Conservation (phyloP, 2,888 invertebrate genomes). For the Syritta pipiens region DNA sequence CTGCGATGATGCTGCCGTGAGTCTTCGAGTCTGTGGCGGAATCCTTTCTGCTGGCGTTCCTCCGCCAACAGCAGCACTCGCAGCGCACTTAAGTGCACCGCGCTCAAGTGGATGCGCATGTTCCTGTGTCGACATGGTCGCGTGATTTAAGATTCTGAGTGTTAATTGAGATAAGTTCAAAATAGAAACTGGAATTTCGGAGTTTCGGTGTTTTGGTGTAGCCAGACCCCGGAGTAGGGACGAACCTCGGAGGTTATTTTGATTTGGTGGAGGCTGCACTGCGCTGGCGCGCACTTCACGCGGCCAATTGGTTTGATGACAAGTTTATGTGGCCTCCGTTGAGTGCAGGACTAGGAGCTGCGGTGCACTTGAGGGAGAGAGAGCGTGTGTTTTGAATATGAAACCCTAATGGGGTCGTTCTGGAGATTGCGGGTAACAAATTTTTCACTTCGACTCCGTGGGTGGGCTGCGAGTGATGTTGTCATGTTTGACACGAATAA, state of each 20-base stretch:
- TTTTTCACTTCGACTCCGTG: conserved; percentile 47
- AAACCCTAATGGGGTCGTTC: conserved; percentile 48
- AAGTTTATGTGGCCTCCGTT: conserved; percentile 61
- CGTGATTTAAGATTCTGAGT: conserved; percentile 71
- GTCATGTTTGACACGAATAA: conserved; percentile 60
- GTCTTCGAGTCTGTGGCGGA: conserved; percentile 23
- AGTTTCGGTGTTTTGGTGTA: conserved; percentile 24
- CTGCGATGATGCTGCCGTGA: conserved; percentile 26
- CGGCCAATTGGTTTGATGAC: conserved; percentile 66
- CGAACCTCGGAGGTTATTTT: conserved; percentile 34
- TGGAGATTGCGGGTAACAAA: conserved; percentile 56
- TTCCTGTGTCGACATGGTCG: conserved; percentile 69
- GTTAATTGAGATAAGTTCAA: conserved; percentile 71
- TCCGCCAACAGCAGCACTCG: conserved; percentile 8
- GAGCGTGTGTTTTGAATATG: conserved; percentile 13
- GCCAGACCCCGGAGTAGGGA: neutral
- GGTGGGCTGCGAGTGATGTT: conserved; percentile 57
- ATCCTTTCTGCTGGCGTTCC: conserved; percentile 46
- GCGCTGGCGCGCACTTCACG: conserved; percentile 38
- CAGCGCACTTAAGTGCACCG: conserved; percentile 61
- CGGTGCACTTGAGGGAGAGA: conserved; percentile 23
- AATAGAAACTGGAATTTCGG: conserved; percentile 68
- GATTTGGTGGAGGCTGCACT: conserved; percentile 18
- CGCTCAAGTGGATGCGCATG: conserved; percentile 69
- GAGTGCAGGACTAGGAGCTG: conserved; percentile 39